Evolutionary conservation across 2,797 vertebrate genomes (phyloP).

Genomic region (Micrastur ruficollis): DNA sequence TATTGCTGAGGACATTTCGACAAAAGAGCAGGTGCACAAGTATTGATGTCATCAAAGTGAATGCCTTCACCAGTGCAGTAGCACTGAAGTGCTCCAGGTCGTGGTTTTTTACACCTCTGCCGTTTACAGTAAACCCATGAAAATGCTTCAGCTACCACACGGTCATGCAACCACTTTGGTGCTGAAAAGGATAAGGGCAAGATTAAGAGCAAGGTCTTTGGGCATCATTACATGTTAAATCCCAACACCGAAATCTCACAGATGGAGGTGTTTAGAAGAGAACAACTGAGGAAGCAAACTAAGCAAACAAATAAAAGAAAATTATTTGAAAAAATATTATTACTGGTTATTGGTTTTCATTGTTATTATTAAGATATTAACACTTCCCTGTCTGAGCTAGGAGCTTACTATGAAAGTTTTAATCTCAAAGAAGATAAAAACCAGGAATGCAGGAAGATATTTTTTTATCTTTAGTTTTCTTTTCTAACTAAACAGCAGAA

Average conservation of each 20-base stretch:
- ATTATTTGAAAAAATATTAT: not conserved
- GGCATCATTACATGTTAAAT: not conserved
- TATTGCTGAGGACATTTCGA: not conserved
- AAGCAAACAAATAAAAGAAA: not conserved
- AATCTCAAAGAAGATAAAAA: not conserved
- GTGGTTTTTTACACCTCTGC: not conserved
- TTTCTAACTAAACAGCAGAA: not conserved
- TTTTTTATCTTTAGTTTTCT: not conserved
- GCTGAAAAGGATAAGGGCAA: not conserved
- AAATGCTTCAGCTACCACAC: not conserved
- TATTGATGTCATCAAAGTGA: not conserved
- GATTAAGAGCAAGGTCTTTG: not conserved
- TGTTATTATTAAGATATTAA: not conserved
- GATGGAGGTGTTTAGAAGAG: not conserved
- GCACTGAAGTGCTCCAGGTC: not conserved
- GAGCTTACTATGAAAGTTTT: not conserved
- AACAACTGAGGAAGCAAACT: not conserved
- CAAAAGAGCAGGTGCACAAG: not conserved
- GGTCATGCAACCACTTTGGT: not conserved
- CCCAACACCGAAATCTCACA: not conserved
- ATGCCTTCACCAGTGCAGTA: not conserved
- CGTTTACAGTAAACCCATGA: not conserved
- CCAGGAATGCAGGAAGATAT: not conserved
- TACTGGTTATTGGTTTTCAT: not conserved
- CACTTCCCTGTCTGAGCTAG: not conserved